phyloP scores from a whole-genome alignment of 2,888 invertebrate species.

The Campopleginae sp. region DNA sequence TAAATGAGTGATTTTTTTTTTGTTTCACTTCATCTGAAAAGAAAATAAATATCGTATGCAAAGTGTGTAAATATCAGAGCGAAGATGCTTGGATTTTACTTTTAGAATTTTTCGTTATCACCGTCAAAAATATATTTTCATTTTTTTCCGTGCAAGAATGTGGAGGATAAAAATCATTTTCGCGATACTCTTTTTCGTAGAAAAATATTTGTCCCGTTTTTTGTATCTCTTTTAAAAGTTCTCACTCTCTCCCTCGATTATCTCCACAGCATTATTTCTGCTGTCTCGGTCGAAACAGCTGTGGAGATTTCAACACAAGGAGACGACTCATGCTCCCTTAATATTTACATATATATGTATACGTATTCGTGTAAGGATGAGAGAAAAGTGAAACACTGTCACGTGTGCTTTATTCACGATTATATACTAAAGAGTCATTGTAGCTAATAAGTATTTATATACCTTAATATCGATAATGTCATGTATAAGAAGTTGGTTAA shows the following conservation, averaged over 20 bases:
- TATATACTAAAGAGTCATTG: constrained; percentile 63
- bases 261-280: neutral
- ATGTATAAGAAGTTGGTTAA: constrained; percentile 59
- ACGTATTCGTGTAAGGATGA: neutral
- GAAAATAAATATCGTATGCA: constrained; percentile 27
- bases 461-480: constrained; percentile 59
- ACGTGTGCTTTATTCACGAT: constrained; percentile 20
- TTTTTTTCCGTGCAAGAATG: neutral
- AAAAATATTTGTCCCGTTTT: neutral
- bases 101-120: neutral
- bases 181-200: neutral
- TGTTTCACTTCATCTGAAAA: neutral
- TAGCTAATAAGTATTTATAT: constrained; percentile 67
- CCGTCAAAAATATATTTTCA: neutral
- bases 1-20: constrained; percentile 6
- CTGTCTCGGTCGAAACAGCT: neutral
- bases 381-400: constrained; percentile 4
- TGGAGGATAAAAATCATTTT: neutral
- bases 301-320: neutral
- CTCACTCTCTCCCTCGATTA: neutral
- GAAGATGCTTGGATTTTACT: neutral
- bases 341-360: constrained; percentile 6
- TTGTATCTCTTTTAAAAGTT: constrained; percentile 15
- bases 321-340: neutral
- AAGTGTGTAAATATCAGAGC: neutral